Conservation (phyloP, 2,113 vertebrate species). For the Chamaetylas fuelleborni region DNA sequence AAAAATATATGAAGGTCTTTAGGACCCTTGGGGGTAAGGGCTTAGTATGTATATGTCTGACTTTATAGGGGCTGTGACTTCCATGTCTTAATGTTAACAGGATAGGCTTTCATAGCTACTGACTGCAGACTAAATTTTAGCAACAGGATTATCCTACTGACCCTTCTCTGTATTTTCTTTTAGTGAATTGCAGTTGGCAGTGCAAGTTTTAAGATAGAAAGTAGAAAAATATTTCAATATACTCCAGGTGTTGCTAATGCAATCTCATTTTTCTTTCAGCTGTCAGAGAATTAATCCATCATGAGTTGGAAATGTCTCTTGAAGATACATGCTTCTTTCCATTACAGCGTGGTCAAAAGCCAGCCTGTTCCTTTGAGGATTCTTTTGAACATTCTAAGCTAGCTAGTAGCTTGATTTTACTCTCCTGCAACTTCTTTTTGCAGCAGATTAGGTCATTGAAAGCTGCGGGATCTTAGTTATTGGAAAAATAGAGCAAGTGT, state of each 20-base stretch:
- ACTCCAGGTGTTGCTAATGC: not conserved
- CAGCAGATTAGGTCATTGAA: not conserved
- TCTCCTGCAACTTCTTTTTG: not conserved
- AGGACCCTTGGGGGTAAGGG: not conserved
- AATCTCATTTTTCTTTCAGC: not conserved
- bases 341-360: not conserved
- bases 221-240: not conserved
- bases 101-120: slow-evolving; percentile 5
- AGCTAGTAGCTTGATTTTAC: not conserved
- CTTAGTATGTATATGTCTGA: not conserved
- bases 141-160: not conserved
- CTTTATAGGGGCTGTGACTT: not conserved
- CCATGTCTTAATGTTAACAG: not conserved
- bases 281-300: not conserved
- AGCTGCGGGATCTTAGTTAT: not conserved
- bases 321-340: not conserved
- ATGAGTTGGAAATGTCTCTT: fast-evolving
- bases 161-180: not conserved
- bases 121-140: slow-evolving; percentile 22
- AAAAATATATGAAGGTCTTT: not conserved
- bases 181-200: not conserved
- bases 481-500: not conserved
- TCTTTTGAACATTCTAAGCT: not conserved
- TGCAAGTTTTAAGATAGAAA: not conserved
- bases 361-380: not conserved